Base-by-base conservation (phyloP, 2,888 invertebrate species). In the Campoplex nolae region DNA sequence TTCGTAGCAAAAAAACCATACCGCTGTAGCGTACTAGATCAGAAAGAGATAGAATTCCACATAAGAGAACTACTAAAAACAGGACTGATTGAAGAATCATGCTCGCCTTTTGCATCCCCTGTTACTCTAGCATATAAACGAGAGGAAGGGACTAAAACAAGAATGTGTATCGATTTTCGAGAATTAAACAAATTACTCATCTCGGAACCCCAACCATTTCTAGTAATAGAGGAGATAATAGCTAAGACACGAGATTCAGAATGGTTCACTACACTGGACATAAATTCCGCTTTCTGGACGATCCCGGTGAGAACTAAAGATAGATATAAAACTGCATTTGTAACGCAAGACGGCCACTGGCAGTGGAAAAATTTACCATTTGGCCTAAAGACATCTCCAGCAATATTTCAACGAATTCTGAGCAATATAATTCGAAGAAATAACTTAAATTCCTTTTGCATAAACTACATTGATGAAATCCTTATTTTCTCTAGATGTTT, bases 81-180 rank as follows among this genome's bases (percentile, higher is more conserved):
- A 58, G 78, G 75, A 51, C 32, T 88, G 75, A 88, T 89, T 32
- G 88, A 89, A 85, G 89, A 89, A 67, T 88, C 88, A 32, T 84
- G 81, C 78, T 77, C 81, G 3, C 87, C 87, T 9, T 88, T 88
- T 56, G 88, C 86, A 13, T 77, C 88, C 1, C 88, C 89, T 3
- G 88, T 88, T 48, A 88, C 89, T 13, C 75, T 88, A 1, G 88
- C 83, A 28, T 89, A 85, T 71, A 88, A 89, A 83, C 77, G 86
- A 70, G 89, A 90, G 56, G 90, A 89, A 54, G 84, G 83, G 16
- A 80, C 83, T n/a, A 88, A 83, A 81, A 85, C 85, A 56, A 87
- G 89, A 83, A 65, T 90, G 76, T 90, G 89, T 38, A 88, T 87
- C 58, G 80, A 84, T 13, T 80, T 80, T 56, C 38, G 84, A 48